Evolutionary conservation across 2,888 invertebrate species (phyloP).

Genomic region (Cheilosia vernalis): DNA sequence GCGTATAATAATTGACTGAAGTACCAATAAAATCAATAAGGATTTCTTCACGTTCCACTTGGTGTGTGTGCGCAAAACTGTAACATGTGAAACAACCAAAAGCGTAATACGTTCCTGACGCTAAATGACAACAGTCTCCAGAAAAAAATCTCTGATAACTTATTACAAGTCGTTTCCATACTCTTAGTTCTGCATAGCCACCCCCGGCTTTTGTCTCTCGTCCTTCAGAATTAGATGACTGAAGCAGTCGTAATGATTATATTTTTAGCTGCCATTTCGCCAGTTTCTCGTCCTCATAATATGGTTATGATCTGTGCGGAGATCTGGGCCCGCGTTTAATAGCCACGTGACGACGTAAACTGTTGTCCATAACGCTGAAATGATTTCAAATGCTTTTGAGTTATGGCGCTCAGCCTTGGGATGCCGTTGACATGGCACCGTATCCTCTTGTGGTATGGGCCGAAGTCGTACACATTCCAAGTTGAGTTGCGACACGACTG

Average conservation of each 20-base stretch:
- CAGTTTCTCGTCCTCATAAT: constrained; percentile 29
- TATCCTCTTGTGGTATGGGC: constrained; percentile 6
- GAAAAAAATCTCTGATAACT: background rate
- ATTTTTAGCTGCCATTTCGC: constrained; percentile 17
- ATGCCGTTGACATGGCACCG: constrained; percentile 26
- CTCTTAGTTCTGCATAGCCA: background rate
- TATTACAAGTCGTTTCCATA: constrained; percentile 10
- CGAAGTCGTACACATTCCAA: background rate
- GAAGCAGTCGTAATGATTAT: constrained; percentile 53
- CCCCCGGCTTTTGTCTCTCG: background rate
- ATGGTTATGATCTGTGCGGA: constrained; percentile 17
- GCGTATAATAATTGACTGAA: constrained; percentile 27
- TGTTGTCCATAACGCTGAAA: constrained; percentile 36
- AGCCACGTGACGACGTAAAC: constrained; percentile 31
- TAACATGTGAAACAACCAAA: background rate
- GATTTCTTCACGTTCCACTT: constrained; percentile 11
- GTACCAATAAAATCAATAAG: constrained; percentile 54
- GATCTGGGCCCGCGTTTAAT: constrained; percentile 10
- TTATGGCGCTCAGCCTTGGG: constrained; percentile 9
- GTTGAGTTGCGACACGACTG: background rate
- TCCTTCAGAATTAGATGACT: constrained; percentile 43
- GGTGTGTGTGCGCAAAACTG: constrained; percentile 2
- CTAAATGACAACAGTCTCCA: constrained; percentile 11
- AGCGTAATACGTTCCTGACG: constrained; percentile 31
- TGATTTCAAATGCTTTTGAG: constrained; percentile 30